phyloP scores from a whole-genome alignment of 2,113 vertebrate genomes.

The Elachura formosa region DNA sequence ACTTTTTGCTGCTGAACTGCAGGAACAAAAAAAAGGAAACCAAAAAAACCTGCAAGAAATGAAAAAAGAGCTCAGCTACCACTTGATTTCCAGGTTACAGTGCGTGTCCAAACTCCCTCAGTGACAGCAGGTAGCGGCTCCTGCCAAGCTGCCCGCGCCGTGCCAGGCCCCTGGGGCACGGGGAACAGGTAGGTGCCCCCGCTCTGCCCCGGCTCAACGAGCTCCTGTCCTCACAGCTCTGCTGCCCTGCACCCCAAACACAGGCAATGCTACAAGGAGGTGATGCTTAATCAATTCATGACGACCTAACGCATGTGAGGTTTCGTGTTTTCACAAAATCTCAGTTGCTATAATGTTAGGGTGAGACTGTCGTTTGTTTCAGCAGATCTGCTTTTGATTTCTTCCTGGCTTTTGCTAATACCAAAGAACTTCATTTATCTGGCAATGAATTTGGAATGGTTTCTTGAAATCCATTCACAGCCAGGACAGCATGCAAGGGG shows the following conservation, averaged over 20 bases:
- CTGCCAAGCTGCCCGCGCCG: conserved; percentile 65
- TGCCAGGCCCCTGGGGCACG: conserved; percentile 72
- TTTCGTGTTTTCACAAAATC: conserved; percentile 40
- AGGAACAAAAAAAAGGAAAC: conserved; percentile 64
- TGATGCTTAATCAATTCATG: neutral
- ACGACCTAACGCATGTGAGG: conserved; percentile 19
- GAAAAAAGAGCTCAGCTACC: conserved; percentile 69
- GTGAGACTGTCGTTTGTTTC: neutral
- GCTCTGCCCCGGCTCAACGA: neutral
- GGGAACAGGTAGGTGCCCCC: conserved; percentile 72
- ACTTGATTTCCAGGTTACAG: conserved; percentile 68
- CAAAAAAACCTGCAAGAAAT: conserved; percentile 53
- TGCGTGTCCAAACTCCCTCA: conserved; percentile 64
- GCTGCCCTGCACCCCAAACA: conserved; percentile 7
- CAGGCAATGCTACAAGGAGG: neutral
- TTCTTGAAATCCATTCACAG: neutral
- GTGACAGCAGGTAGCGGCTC: conserved; percentile 63
- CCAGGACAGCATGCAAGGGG: neutral
- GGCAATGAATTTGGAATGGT: neutral
- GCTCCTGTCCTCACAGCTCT: neutral
- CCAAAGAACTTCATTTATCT: conserved; percentile 1
- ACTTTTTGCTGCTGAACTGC: conserved; percentile 66
- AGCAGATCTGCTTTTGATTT: conserved; percentile 41
- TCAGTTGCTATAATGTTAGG: neutral
- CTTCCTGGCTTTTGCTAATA: conserved; percentile 10